Percentiles rank a stretch among this genome's conserved stretches.
phyloP scores from a whole-genome alignment of 1,140 invertebrate species.

The Anagrus nilaparvatae region DNA sequence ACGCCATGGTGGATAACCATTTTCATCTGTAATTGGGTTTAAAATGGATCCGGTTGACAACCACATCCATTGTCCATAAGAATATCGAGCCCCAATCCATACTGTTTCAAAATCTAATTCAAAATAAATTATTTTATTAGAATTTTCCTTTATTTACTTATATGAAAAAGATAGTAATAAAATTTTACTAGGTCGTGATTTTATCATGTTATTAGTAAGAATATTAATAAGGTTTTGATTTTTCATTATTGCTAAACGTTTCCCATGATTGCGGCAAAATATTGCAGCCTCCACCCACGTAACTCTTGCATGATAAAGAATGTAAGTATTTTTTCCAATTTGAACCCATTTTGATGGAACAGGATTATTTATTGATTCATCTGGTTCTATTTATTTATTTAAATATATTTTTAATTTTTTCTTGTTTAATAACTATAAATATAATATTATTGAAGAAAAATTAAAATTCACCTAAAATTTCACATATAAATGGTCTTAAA shows the following conservation, averaged over 20 bases:
- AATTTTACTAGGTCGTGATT: conserved; percentile 21
- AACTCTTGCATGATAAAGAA: conserved; percentile 21
- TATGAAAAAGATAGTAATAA: neutral
- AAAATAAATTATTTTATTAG: conserved; percentile 3
- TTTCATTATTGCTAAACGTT: conserved; percentile 21
- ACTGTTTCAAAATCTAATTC: conserved; percentile 23
- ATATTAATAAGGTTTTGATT: conserved; percentile 18
- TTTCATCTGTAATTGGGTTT: conserved; percentile 17
- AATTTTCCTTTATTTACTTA: conserved; percentile 1
- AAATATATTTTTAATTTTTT: neutral
- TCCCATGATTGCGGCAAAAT: conserved; percentile 22
- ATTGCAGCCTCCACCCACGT: conserved; percentile 22
- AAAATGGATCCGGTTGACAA: conserved; percentile 21
- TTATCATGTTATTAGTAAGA: conserved; percentile 22
- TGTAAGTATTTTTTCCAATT: conserved; percentile 19
- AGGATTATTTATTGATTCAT: conserved; percentile 15
- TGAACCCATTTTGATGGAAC: conserved; percentile 23
- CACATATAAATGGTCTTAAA: conserved; percentile 23
- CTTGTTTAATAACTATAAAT: neutral
- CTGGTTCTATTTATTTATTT: conserved; percentile 9
- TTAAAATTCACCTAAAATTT: conserved; percentile 20
- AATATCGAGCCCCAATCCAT: conserved; percentile 25
- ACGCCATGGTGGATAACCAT: conserved; percentile 24
- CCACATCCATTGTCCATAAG: conserved; percentile 24
- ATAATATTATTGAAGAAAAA: conserved; percentile 1